These are phyloP conservation scores for Halesus radiatus DNA, from an alignment of 1,140 invertebrate genomes.

Conservation along the genomic window DNA sequence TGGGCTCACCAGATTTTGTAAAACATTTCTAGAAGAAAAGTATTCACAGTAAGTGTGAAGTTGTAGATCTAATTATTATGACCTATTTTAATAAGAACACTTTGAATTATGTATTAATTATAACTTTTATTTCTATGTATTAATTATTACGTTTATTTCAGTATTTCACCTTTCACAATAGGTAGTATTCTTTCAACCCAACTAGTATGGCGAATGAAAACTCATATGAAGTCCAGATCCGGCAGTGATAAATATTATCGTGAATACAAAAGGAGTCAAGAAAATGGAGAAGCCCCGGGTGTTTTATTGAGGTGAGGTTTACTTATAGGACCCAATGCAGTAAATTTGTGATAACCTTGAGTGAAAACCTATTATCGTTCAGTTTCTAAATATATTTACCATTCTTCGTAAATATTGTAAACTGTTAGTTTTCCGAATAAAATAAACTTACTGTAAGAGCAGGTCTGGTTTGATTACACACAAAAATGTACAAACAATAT, in stretches of 20 bases:
- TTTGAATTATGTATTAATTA: neutral
- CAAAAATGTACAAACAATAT: too few species aligned
- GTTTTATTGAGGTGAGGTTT: conserved; percentile 70
- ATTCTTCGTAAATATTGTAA: too few species aligned
- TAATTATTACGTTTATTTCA: conserved; percentile 22
- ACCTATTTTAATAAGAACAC: neutral
- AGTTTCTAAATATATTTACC: too few species aligned
- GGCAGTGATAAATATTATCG: conserved; percentile 60
- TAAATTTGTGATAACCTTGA: too few species aligned
- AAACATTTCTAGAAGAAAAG: conserved; percentile 59
- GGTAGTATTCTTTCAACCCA: conserved; percentile 69
- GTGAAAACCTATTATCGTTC: too few species aligned
- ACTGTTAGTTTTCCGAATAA: too few species aligned
- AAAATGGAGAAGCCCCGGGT: conserved; percentile 65
- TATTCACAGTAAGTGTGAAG: conserved; percentile 58
- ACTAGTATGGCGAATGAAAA: conserved; percentile 67
- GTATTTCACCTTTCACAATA: conserved; percentile 64
- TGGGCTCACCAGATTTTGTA: conserved; percentile 61
- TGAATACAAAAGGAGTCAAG: conserved; percentile 58
- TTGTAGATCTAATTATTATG: neutral
- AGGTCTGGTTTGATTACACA: too few species aligned
- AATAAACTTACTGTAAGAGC: too few species aligned
- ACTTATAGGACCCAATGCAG: too few species aligned
- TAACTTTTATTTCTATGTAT: conserved; percentile 14
- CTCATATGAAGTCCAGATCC: conserved; percentile 59